Evolutionary conservation across 2,888 invertebrate genomes (phyloP).

Genomic region (Scaeva pyrastri): DNA sequence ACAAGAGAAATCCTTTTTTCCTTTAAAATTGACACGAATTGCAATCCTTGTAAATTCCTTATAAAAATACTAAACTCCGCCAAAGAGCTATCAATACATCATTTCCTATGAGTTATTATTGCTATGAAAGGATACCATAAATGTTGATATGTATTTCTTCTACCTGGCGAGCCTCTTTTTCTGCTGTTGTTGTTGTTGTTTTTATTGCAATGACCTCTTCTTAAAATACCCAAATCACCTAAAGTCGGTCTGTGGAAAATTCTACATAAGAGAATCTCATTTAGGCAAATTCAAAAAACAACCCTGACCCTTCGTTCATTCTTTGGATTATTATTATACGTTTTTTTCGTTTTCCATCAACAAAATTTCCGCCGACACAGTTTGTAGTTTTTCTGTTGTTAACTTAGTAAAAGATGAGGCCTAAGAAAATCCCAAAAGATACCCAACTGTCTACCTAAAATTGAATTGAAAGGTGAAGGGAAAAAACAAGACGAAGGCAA

Average conservation of each 20-base stretch:
- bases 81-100: constrained; percentile 54
- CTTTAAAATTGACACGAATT: constrained; percentile 25
- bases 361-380: constrained; percentile 38
- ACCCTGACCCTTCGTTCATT: constrained; percentile 61
- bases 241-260: constrained; percentile 43
- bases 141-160: constrained; percentile 2
- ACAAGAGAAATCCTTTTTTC: constrained; percentile 4
- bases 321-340: constrained; percentile 56
- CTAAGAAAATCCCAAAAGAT: constrained; percentile 48
- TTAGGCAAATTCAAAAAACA: constrained; percentile 65
- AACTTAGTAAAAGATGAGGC: constrained; percentile 19
- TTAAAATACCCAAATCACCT: constrained; percentile 30
- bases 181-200: not conserved
- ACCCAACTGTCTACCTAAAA: constrained; percentile 69
- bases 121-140: constrained; percentile 30
- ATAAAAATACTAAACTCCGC: constrained; percentile 13
- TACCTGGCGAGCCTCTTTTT: constrained; percentile 41
- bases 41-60: constrained; percentile 43
- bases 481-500: constrained; percentile 8
- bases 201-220: constrained; percentile 46
- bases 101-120: constrained; percentile 34
- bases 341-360: constrained; percentile 38
- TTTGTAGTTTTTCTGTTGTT: constrained; percentile 10
- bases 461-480: constrained; percentile 31
- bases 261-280: constrained; percentile 59